Base-by-base conservation (phyloP, 2,888 invertebrate genomes). In the Allygus modestus region DNA sequence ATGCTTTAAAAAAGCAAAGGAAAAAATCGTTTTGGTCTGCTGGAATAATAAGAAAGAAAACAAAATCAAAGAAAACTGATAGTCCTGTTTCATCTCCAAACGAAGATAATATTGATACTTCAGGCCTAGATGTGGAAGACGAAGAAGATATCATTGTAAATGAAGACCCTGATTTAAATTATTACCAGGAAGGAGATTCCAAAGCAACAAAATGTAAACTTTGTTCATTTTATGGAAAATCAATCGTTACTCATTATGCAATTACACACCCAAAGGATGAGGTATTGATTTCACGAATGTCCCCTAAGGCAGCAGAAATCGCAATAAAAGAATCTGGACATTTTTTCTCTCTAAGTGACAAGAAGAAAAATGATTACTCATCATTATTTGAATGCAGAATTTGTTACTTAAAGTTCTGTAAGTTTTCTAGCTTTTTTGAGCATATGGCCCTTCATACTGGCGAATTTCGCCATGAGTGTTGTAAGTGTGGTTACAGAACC, bases 391-490 rank as follows among this genome's bases (percentile, higher is more conserved):
- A 65, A 33, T 85, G 85, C 33, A 28, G 83, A 4, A 43, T 85
- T 82, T 85, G 85, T 58, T 41, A 12, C 4, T 43, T 51, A 12
- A n/a, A 12, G 9, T 83, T 58, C 37, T 20, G 15, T 1, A 83
- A 65, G 17, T 31, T 69, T 23, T n/a, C 28, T 28, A 79, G 26
- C n/a, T 95, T 95, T 89, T 94, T 94, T 88, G 95, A 96, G 89
- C 97, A 97, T 88, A 91, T 96, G 58, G 93, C 93, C 28, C 92
- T 91, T 73, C 97, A 97, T 85, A 97, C 96, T 0, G 97, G 97
- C 0, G 97, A 97, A 90, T 95, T 94, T 87, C 92, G 94, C 83
- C 94, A 93, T 85, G 89, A 91, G 28, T 97, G 96, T 89, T 92
- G 92, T 0, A 90, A 91, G 73, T 97, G 96, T 84, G 86, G 83